These are phyloP conservation scores for Carposina sasakii DNA, from an alignment of 1,140 invertebrate species.

Conservation along the genomic window DNA sequence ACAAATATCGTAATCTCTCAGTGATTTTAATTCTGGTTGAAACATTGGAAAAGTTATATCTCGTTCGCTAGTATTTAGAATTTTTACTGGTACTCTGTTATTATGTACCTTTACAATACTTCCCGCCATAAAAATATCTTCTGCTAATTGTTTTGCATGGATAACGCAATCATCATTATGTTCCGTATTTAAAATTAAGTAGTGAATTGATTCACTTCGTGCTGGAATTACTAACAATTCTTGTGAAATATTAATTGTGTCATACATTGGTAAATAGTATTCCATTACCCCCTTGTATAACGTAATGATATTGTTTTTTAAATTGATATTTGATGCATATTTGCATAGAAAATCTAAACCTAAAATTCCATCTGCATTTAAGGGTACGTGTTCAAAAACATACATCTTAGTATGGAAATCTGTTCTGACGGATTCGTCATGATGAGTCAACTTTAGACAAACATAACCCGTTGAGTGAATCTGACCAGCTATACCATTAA, in stretches of 20 bases:
- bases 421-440: background rate
- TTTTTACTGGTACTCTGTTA: background rate
- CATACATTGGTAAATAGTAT: background rate
- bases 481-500: background rate
- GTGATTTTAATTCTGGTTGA: background rate
- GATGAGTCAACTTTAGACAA: background rate
- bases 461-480: conserved; percentile 1
- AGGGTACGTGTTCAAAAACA: conserved; percentile 8
- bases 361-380: conserved; percentile 11
- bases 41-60: background rate
- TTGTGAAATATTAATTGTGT: background rate
- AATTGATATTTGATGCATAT: conserved; percentile 1
- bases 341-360: conserved; percentile 14
- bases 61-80: background rate
- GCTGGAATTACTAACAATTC: background rate
- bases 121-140: background rate
- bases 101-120: background rate
- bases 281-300: background rate
- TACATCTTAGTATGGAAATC: conserved; percentile 7
- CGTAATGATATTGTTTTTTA: background rate
- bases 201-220: background rate
- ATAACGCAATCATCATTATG: background rate
- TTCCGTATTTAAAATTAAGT: background rate
- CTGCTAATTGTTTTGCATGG: background rate
- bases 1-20: background rate